phyloP scores from a whole-genome alignment of 2,888 invertebrate species.

The Chloromyia formosa region DNA sequence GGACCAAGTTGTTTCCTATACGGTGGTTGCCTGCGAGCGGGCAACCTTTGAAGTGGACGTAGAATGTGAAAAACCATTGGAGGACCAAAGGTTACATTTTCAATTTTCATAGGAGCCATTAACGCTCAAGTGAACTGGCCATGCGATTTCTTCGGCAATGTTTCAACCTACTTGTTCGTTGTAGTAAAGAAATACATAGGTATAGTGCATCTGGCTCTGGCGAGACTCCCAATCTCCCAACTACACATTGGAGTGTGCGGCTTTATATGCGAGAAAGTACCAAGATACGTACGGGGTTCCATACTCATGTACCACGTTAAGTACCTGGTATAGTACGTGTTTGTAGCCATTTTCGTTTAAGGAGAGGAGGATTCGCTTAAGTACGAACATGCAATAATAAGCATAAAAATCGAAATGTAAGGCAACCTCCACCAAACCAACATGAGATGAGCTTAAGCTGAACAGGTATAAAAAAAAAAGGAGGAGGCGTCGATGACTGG shows the following conservation, averaged over 20 bases:
- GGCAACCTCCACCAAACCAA: constrained; percentile 35
- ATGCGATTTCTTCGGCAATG: no score
- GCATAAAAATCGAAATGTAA: constrained; percentile 14
- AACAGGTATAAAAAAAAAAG: constrained; percentile 39
- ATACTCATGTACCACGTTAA: constrained; percentile 6
- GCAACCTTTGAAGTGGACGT: not conserved
- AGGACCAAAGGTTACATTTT: constrained; percentile 46
- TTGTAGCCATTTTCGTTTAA: constrained; percentile 41
- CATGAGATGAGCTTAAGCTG: not conserved
- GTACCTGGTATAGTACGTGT: not conserved
- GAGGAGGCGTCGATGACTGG: constrained; percentile 45
- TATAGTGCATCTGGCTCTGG: not conserved
- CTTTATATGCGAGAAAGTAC: not conserved
- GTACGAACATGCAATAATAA: constrained; percentile 44
- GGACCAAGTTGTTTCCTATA: not conserved
- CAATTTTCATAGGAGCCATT: constrained; percentile 49
- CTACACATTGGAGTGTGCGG: no score
- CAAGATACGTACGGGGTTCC: not conserved
- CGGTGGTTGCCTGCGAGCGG: no score
- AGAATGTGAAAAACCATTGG: constrained; percentile 4
- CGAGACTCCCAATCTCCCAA: not conserved
- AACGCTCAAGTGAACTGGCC: constrained; percentile 27
- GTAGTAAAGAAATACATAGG: no score
- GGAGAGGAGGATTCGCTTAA: constrained; percentile 38
- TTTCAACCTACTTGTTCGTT: not conserved